Conservation (phyloP, 2,113 vertebrate genomes). For the Lates calcarifer region DNA sequence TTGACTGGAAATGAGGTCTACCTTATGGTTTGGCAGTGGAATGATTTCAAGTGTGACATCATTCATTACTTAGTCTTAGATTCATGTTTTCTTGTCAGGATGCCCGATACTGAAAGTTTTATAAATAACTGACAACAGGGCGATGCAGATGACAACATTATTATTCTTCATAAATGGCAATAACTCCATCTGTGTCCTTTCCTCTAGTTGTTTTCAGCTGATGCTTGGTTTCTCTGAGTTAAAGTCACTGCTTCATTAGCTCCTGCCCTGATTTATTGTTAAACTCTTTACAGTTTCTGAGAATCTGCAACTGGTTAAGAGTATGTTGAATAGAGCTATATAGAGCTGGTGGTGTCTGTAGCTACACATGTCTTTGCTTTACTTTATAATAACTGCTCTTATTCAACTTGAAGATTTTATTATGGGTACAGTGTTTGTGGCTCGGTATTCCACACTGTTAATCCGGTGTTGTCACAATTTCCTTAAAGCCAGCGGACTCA, state of each 20-base stretch:
- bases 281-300: background rate
- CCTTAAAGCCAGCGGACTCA: background rate
- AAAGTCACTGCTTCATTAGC: background rate
- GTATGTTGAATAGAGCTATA: background rate
- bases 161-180: background rate
- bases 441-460: background rate
- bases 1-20: background rate
- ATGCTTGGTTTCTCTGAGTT: background rate
- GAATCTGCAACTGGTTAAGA: background rate
- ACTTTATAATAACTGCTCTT: background rate
- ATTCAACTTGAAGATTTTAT: background rate
- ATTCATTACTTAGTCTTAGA: background rate
- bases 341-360: background rate
- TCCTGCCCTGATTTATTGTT: background rate
- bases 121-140: background rate
- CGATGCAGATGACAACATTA: background rate
- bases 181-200: background rate
- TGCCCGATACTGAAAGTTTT: background rate
- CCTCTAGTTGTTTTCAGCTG: background rate
- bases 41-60: slow-evolving; percentile 15
- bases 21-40: background rate
- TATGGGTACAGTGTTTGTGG: background rate
- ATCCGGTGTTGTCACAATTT: background rate
- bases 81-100: background rate
- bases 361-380: background rate